Percentiles rank a stretch among this genome's conserved stretches.
Evolutionary conservation across 2,888 invertebrate genomes (phyloP).

Genomic region (Aphodius sticticus): DNA sequence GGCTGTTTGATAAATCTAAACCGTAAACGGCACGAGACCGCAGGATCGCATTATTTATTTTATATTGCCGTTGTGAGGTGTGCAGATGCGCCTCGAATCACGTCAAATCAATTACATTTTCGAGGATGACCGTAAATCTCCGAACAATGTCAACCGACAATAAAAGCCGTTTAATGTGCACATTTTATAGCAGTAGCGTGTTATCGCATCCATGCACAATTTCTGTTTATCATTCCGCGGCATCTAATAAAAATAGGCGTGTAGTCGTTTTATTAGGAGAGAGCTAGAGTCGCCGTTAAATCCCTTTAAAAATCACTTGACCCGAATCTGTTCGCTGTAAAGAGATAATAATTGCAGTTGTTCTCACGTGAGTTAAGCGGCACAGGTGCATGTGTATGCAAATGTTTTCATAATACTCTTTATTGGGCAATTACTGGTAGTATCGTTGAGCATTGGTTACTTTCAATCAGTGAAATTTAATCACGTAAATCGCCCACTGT

Average conservation of each 20-base stretch:
- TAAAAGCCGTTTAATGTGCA: conserved; percentile 20
- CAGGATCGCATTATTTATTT: no score
- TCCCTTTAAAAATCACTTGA: not conserved
- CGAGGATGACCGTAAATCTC: conserved; percentile 17
- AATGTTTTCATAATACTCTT: no score
- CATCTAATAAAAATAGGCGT: conserved; percentile 5
- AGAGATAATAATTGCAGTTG: not conserved
- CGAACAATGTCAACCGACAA: conserved; percentile 21
- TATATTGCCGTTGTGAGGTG: no score
- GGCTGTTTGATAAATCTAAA: no score
- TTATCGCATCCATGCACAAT: conserved; percentile 18
- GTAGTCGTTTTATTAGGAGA: conserved; percentile 8
- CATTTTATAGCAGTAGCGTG: conserved; percentile 23
- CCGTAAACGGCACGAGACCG: no score
- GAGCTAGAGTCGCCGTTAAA: not conserved
- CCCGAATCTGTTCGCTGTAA: not conserved
- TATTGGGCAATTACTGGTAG: no score
- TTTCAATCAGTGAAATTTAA: no score
- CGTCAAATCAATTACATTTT: conserved; percentile 25
- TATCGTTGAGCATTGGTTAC: no score
- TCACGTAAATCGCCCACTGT: no score
- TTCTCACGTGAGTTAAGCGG: no score
- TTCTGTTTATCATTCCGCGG: conserved; percentile 22
- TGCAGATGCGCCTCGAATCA: conserved; percentile 15
- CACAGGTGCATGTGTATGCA: no score